These are phyloP conservation scores for Castor canadensis DNA, from an alignment of 2,113 vertebrate genomes.

Conservation along the genomic window DNA sequence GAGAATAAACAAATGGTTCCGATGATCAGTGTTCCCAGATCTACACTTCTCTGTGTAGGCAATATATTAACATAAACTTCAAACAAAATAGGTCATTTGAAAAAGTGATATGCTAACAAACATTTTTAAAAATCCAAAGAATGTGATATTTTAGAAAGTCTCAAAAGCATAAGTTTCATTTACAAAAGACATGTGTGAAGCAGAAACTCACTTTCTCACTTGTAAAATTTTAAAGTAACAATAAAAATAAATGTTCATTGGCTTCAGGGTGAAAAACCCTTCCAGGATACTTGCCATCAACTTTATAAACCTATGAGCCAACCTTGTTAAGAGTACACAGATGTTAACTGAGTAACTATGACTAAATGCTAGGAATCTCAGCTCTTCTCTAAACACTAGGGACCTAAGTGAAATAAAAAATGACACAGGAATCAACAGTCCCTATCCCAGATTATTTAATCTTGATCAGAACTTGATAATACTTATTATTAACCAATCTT, in stretches of 20 bases:
- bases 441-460: neutral
- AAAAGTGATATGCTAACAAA: neutral
- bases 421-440: neutral
- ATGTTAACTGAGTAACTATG: neutral
- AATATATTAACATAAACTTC: slow-evolving; percentile 25
- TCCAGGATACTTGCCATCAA: neutral
- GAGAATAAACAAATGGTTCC: slow-evolving; percentile 19
- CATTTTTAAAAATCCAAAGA: neutral
- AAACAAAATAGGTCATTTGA: slow-evolving; percentile 38
- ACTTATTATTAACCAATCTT: neutral
- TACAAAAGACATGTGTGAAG: slow-evolving; percentile 7
- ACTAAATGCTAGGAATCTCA: neutral
- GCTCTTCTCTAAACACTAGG: neutral
- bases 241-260: slow-evolving; percentile 34
- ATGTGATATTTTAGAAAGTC: slow-evolving; percentile 9
- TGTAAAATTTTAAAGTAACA: slow-evolving; percentile 42
- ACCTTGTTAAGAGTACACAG: neutral
- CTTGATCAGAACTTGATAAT: neutral
- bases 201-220: too few relatives aligned
- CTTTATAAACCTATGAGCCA: neutral
- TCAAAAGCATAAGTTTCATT: neutral
- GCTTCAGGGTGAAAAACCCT: neutral
- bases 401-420: neutral
- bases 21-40: neutral
- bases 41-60: neutral